Evolutionary conservation across 2,888 invertebrate species (phyloP), one percentile per base, ranked within the genome.

Genomic region (Macropis europaea): DNA sequence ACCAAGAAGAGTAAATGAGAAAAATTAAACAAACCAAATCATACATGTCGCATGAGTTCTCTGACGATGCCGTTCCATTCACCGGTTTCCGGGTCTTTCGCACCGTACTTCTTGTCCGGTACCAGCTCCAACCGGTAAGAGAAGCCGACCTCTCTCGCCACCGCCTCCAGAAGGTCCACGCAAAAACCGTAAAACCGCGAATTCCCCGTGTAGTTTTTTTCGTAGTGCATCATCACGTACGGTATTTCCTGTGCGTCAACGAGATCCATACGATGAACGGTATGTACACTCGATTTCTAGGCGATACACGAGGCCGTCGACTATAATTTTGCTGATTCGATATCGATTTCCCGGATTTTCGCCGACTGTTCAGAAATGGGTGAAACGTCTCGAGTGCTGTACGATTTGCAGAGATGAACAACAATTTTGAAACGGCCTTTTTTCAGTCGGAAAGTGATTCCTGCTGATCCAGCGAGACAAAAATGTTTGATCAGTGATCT

Each of bases 141-240:
- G 89, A 95, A 95, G 48, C 94, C 94, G 34, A 94, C 92, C 84
- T 93, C 92, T 76, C 92, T 92, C 1, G 94, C 93, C 79, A 95
- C 92, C 64, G 92, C 91, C 84, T 94, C 93, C 82, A 95, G 91
- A 45, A 95, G 91, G 88, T 96, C 95, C 74, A 95, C 94, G 90
- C 95, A 95, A 90, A 95, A 96, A 54, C 95, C 95, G 89, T 94
- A 95, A 90, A 95, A 96, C 66, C 95, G 92, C 76, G 92, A 92
- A 87, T 96, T 95, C 45, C 94, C 95, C 9, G 93, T 94, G 88
- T 92, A 93, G 87, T 94, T 94, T 89, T 93, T 94, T 71, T 92
- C 93, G 76, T 91, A 91, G 85, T 93, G 93, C 93, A 94, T 93
- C 94, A 95, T 95, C 76, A 95, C 94, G 89, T 95, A 95, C 0